Base-by-base conservation (phyloP, 2,888 invertebrate genomes). In the Steinernema carpocapsae region DNA sequence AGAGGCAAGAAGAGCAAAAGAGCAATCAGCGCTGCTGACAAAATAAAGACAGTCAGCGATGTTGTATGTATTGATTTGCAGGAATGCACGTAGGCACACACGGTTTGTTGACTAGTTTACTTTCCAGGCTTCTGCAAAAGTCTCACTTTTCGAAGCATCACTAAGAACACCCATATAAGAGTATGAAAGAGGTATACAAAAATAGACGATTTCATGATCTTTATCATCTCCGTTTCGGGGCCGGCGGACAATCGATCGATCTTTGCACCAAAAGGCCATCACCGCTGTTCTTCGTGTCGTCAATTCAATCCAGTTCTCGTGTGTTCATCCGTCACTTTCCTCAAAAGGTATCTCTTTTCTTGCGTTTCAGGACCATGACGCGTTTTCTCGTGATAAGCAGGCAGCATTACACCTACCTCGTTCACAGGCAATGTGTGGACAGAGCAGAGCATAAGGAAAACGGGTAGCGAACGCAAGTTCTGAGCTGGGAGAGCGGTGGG, bases 181-280 rank as follows among this genome's bases (percentile, higher is more conserved):
- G n/a, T 48, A 7, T 14, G 3, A 7, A 37, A 10, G 10, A 4
- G n/a, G 48, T 48, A 48, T 14, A n/a, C 48, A 48, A 48, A 48
- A 48, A 56, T 24, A 17, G 26, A 64, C 29, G 32, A 10, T 64
- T 19, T 26, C 32, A 64, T 17, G 1, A 6, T 32, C 32, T 32
- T 64, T 64, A 29, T 64, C 37, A 32, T 4, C 26, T 32, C 17
- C 29, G 29, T 64, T 64, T 64, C 14, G 24, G 37, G 37, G 37
- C 37, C 37, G 37, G 37, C 37, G 64, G 64, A 29, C 64, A 32
- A 64, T 64, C 64, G 64, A 64, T 64, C 64, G 29, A 64, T 64
- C 29, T 64, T 64, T 64, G 48, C 64, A 19, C 64, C 64, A 56
- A 17, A 56, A 22, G 12, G 56, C 22, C 14, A 56, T 12, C 56